Evolutionary conservation across 2,113 vertebrate species (phyloP).

Genomic region (Grammomys surdaster): DNA sequence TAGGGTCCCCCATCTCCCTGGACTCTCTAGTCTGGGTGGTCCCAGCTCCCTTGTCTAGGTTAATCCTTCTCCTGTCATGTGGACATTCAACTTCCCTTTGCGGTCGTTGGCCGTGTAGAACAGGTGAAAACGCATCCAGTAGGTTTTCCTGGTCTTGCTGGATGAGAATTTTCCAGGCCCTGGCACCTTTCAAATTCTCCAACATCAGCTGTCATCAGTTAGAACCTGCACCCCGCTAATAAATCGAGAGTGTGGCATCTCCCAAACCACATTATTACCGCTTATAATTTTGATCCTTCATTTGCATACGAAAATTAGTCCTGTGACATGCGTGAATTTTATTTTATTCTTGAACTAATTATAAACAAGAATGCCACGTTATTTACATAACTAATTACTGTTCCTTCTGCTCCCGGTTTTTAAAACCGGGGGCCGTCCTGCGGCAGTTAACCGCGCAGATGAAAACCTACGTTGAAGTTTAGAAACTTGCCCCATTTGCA

Average conservation of each 20-base stretch:
- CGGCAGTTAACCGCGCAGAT: slow-evolving; percentile 86
- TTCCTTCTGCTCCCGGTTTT: slow-evolving; percentile 96
- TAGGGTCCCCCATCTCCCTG: background rate
- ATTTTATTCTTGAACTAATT: slow-evolving; percentile 97
- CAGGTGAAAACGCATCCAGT: background rate
- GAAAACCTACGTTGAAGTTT: slow-evolving; percentile 90
- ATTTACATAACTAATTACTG: slow-evolving; percentile 99
- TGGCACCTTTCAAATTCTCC: slow-evolving; percentile 85
- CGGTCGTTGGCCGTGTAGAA: slow-evolving; percentile 19
- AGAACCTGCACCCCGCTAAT: slow-evolving; percentile 89
- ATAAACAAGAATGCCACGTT: slow-evolving; percentile 99
- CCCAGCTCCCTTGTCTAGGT: background rate
- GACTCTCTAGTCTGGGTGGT: background rate
- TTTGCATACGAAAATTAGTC: slow-evolving; percentile 99
- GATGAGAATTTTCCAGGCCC: slow-evolving; percentile 63
- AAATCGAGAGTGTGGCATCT: slow-evolving; percentile 94
- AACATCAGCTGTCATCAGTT: slow-evolving; percentile 91
- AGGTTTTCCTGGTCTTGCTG: slow-evolving; percentile 71
- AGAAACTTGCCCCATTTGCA: slow-evolving; percentile 90
- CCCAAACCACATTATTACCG: slow-evolving; percentile 98
- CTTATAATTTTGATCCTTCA: slow-evolving; percentile 99
- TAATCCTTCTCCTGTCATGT: background rate
- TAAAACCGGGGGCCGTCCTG: slow-evolving; percentile 86
- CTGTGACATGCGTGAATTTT: slow-evolving; percentile 97
- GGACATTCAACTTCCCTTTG: slow-evolving; percentile 58